Conservation (phyloP, 2,113 vertebrate species). For the Echinops telfairi region DNA sequence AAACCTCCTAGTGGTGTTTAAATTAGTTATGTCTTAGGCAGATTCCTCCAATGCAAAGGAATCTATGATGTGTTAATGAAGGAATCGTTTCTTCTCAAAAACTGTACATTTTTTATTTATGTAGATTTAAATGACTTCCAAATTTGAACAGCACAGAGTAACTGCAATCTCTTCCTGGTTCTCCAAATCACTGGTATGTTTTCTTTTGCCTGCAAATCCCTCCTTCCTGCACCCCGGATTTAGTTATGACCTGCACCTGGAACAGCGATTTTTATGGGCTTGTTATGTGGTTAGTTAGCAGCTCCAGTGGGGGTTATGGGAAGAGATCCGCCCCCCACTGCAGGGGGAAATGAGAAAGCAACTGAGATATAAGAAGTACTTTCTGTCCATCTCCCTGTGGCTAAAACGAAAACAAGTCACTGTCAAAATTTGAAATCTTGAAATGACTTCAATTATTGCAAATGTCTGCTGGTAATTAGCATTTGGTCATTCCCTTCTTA, state of each 20-base stretch:
- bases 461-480: conserved; percentile 43
- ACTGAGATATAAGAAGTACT: not conserved
- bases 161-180: not conserved
- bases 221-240: not conserved
- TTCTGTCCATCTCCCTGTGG: not conserved
- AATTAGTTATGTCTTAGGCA: not conserved
- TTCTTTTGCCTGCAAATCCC: not conserved
- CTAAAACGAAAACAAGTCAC: conserved; percentile 59
- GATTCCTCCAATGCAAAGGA: not conserved
- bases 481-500: conserved; percentile 51
- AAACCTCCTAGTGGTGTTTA: not conserved
- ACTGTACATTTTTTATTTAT: not conserved
- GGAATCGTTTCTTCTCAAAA: not conserved
- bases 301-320: not conserved
- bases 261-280: not conserved
- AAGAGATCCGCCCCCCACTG: not conserved
- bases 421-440: conserved; percentile 59
- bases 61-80: not conserved
- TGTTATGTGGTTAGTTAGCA: conserved; percentile 2
- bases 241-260: not conserved
- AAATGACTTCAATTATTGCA: conserved; percentile 68
- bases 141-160: not conserved
- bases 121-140: not conserved
- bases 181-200: not conserved
- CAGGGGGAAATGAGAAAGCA: conserved; percentile 40